Base-by-base conservation (phyloP, 1,140 invertebrate species). In the Drosophila navojoa region DNA sequence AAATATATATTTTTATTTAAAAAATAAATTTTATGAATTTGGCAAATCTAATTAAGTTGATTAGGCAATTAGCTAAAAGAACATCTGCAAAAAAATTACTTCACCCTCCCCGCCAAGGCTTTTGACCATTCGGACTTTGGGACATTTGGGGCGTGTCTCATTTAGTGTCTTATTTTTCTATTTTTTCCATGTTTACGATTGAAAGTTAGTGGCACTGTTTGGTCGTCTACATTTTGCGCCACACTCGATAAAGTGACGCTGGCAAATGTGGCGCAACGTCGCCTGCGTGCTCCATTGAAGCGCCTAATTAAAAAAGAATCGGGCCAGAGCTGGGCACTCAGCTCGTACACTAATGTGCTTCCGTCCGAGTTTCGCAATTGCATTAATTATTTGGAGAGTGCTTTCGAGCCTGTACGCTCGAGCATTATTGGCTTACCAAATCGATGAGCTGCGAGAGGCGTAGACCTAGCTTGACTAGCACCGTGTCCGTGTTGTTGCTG, bases 391-490 rank as follows among this genome's bases (percentile, higher is more conserved):
- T 73, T 42, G 11, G 7, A 22, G 62, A 52, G 64, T 29, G 55
- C 19, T 44, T 15, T 53, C n/a, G 40, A 16, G 25, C 15, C n/a
- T 29, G 32, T 3, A 7, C 9, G 32, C 32, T 10, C 35, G 7
- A 35, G 19, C 49, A 64, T 29, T 16, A 49, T 49, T 53, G 15
- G 85, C 90, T 96, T 94, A 97, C 97, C 94, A 98, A 94, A 94
- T 99, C 98, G 90, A 99, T 98, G 66, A 99, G 95, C 92, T 99
- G 98, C 0, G 98, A 98, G 53, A 99, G 93, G 50, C 98, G 93
- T 22, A 99, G 93, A 16, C 98, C 98, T 32, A 99, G 93, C 92
- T 98, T 98, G 45, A 99, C 98, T 22, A 98, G 94, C 10, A 98
- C 95, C n/a, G 96, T 97, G 90, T 99, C 97, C 4, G 96, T 97